Base-by-base conservation (phyloP, 2,888 invertebrate genomes). In the Criorhina ranunculi region DNA sequence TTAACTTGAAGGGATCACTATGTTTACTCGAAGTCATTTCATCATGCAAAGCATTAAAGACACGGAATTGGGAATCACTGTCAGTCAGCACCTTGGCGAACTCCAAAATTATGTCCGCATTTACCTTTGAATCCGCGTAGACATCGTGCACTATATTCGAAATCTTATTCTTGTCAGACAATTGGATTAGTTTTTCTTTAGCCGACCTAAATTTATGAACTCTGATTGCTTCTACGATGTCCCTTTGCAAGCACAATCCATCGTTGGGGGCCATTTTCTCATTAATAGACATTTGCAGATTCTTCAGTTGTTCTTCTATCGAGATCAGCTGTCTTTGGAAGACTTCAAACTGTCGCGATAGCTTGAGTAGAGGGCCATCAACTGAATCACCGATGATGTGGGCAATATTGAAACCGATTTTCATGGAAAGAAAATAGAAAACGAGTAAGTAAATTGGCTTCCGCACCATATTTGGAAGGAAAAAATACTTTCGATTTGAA, bases 91-190 rank as follows among this genome's bases (percentile, higher is more conserved):
- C n/a, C n/a, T 66, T 57, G 17, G 49, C 40, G 2, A 76, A 76
- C 9, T 19, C 46, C 9, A 76, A 12, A 33, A 76, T 17, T 17
- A 57, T 66, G 2, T 66, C 75, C 9, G 15, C 46, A 49, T 66
- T 57, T 9, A 12, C 57, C 6, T 46, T 8, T 0, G 75, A 66
- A 9, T 46, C 75, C 11, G 66, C 55, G 19, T 66, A 76, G 0
- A 76, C 57, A 31, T 76, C 75, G 31, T 64, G 76, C 9, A 69
- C 19, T 0, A 77, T 77, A n/a, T 51, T 60, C 0, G 51, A 2
- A 29, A 67, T 49, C 35, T 51, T 51, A 3, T 24, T 24, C 0
- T 24, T 9, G 12, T 69, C 35, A 8, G 15, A 15, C 51, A 77
- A 12, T 11, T 67, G 49, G 7, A 12, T 40, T 1, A 77, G 31